These are phyloP conservation scores for Drosophila robusta DNA, from an alignment of 2,888 invertebrate genomes.

Conservation along the genomic window DNA sequence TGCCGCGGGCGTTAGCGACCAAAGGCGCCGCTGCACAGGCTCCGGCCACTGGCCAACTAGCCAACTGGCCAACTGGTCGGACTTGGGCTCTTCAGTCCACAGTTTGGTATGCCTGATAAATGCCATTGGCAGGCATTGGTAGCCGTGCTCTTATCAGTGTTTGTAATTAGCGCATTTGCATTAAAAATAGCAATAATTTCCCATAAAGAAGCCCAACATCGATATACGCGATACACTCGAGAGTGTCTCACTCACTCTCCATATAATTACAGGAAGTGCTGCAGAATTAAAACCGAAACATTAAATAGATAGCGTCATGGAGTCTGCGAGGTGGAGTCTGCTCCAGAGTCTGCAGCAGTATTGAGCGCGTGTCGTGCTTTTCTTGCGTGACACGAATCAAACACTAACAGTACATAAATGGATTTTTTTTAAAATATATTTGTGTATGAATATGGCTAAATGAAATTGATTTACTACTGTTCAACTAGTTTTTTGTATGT, in stretches of 20 bases:
- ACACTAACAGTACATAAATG: no score
- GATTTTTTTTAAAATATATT: no score
- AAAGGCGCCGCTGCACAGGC: slow-evolving; percentile 67
- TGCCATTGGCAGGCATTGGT: slow-evolving; percentile 50
- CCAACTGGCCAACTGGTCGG: slow-evolving; percentile 24
- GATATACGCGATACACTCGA: slow-evolving; percentile 24
- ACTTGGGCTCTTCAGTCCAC: slow-evolving; percentile 1
- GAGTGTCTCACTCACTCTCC: slow-evolving; percentile 35
- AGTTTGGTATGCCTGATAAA: slow-evolving; percentile 70
- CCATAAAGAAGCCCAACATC: slow-evolving; percentile 71
- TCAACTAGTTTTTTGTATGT: no score
- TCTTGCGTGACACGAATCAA: slow-evolving; percentile 11
- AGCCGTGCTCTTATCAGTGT: slow-evolving; percentile 71
- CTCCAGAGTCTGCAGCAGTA: slow-evolving; percentile 16
- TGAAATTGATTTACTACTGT: no score
- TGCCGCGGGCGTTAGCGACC: slow-evolving; percentile 74
- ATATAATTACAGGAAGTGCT: slow-evolving; percentile 73
- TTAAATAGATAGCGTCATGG: slow-evolving; percentile 69
- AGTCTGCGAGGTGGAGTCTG: slow-evolving; percentile 32
- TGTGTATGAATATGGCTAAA: no score
- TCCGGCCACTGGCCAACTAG: slow-evolving; percentile 4
- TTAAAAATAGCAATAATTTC: slow-evolving; percentile 81
- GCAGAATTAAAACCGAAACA: slow-evolving; percentile 71
- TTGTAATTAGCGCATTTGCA: slow-evolving; percentile 82
- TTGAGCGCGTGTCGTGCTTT: neutral